Base-by-base conservation (phyloP, 2,888 invertebrate species). In the Acanthosoma haemorrhoidale region DNA sequence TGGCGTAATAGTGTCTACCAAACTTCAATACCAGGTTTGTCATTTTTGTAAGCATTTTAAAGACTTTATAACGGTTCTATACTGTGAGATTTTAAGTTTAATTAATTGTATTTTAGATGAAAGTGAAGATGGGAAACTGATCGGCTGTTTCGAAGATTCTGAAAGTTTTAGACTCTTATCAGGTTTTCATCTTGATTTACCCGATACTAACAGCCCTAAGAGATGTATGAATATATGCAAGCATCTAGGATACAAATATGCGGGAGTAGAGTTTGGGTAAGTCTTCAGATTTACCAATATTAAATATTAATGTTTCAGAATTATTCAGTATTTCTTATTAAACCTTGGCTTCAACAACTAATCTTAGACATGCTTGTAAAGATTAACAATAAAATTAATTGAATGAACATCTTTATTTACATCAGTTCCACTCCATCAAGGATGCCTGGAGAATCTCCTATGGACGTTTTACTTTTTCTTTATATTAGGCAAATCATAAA, bases 121-220 rank as follows among this genome's bases (percentile, higher is more conserved):
- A 67, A 66, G 72, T 16, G 73, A 73, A 67, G 69, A 71, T 43
- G 74, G 72, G n/a, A 69, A 69, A 71, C 68, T 71, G 15, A 32
- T 75, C 3, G 74, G 74, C 2, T 75, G 75, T 41, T 75, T 68
- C 66, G 69, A 70, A 41, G 73, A 75, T 66, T 57, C 39, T 31
- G 63, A 63, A 38, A n/a, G 32, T 18, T 61, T 66, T 16, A 63
- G 74, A 31, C 34, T 70, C 2, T 69, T 73, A 15, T 70, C 74
- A 16, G 74, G 73, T 15, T 31, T 67, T 21, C 31, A 38, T 9
- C 63, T 73, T 2, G 38, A 34, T 25, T 58, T 75, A 34, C 41
- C 31, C 18, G 71, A 70, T 39, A 72, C 72, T 6, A 71, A 71
- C 36, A 70, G 72, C 11, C 73, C 73, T 2, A 60, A 60, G 13